Percentiles rank a stretch among this genome's conserved stretches.
Evolutionary conservation across 2,797 vertebrate genomes (phyloP).

Genomic region (Gadopsis marmoratus): DNA sequence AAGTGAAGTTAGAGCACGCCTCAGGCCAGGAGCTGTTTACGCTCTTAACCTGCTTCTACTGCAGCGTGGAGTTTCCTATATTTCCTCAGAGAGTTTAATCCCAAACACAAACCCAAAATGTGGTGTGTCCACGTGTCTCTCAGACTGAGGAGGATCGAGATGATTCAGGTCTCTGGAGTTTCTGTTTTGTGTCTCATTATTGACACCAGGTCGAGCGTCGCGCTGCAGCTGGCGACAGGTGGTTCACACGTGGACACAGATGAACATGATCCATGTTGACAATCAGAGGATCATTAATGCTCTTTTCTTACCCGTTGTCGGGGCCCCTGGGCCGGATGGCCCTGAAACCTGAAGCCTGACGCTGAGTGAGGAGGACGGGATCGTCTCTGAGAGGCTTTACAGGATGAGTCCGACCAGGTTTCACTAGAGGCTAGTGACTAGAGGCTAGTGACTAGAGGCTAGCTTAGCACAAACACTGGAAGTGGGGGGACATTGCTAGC

Average conservation of each 20-base stretch:
- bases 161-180: not conserved
- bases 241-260: slow-evolving; percentile 4
- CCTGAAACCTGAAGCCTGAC: not conserved
- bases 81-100: not conserved
- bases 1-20: not conserved
- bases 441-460: no score
- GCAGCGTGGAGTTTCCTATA: not conserved
- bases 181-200: not conserved
- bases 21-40: not conserved
- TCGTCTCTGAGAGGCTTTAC: not conserved
- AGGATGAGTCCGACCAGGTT: no score
- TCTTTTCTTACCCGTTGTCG: not conserved
- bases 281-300: slow-evolving; percentile 13
- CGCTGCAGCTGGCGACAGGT: not conserved
- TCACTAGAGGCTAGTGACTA: no score
- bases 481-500: no score
- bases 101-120: not conserved
- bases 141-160: not conserved
- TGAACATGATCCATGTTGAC: slow-evolving; percentile 10
- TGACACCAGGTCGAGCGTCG: not conserved
- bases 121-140: no score
- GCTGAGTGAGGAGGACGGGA: not conserved
- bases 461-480: no score
- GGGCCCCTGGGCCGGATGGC: not conserved
- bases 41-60: not conserved